Conservation (phyloP, 2,888 invertebrate species). For the Drosophila affinis region DNA sequence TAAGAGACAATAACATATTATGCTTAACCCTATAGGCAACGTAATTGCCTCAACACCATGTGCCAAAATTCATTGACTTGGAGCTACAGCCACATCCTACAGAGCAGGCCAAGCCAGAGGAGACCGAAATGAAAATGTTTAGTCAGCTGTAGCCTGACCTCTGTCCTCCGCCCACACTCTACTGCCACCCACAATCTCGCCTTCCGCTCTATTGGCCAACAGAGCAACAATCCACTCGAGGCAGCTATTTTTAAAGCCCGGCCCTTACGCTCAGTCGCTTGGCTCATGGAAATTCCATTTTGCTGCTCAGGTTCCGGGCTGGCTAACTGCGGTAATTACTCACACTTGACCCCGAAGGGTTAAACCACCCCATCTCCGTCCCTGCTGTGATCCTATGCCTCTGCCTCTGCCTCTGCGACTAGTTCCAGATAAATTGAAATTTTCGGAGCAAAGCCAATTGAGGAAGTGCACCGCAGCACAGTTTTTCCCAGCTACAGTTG, state of each 20-base stretch:
- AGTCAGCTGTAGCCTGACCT: conserved; percentile 77
- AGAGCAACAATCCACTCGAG: conserved; percentile 32
- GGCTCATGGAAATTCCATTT: conserved; percentile 68
- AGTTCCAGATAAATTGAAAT: conserved; percentile 57
- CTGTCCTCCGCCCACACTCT: conserved; percentile 24
- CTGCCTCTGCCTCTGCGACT: conserved; percentile 27
- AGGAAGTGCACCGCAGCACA: conserved; percentile 1
- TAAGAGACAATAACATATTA: no score
- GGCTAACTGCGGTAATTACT: conserved; percentile 69
- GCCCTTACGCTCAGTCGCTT: conserved; percentile 15
- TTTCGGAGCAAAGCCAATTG: conserved; percentile 24
- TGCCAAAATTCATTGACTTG: conserved; percentile 75
- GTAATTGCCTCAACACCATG: no score
- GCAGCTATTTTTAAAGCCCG: conserved; percentile 65
- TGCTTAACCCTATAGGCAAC: no score
- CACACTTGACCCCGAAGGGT: conserved; percentile 64
- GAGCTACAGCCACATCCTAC: conserved; percentile 18
- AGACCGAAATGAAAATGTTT: conserved; percentile 72
- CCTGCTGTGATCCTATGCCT: conserved; percentile 14
- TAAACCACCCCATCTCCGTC: neutral
- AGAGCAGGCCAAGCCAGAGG: neutral
- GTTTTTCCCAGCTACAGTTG: conserved; percentile 3
- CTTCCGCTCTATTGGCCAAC: neutral
- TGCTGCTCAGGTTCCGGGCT: conserved; percentile 49
- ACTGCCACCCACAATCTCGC: neutral